These are phyloP conservation scores for Paedocypris sp. DNA, from an alignment of 2,113 vertebrate genomes.

Conservation along the genomic window DNA sequence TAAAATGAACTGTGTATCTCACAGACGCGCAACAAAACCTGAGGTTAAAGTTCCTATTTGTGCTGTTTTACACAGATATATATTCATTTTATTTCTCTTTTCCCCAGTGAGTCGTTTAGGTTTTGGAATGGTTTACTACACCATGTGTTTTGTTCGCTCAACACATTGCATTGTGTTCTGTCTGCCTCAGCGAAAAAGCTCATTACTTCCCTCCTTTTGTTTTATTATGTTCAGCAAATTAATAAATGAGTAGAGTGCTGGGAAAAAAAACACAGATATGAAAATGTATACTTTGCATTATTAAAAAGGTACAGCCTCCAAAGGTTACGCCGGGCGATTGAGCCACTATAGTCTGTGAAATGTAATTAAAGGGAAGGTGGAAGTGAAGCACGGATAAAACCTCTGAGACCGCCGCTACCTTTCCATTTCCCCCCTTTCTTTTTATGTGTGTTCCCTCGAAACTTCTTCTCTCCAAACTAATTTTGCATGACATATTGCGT, in stretches of 20 bases:
- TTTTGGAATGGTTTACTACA: background rate
- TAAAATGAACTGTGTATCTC: background rate
- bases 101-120: background rate
- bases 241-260: conserved; percentile 64
- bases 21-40: background rate
- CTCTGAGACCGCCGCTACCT: conserved; percentile 52
- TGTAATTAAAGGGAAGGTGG: conserved; percentile 66
- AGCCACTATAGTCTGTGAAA: conserved; percentile 64
- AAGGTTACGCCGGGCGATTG: conserved; percentile 71
- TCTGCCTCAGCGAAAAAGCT: conserved; percentile 60
- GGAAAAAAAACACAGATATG: conserved; percentile 61
- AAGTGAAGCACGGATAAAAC: conserved; percentile 57
- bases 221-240: conserved; percentile 73
- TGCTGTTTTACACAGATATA: background rate
- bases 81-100: background rate
- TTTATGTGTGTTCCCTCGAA: conserved; percentile 50
- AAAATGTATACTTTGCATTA: conserved; percentile 72
- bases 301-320: conserved; percentile 66
- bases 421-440: conserved; percentile 42
- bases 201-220: conserved; percentile 60
- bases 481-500: conserved; percentile 70
- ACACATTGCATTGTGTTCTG: conserved; percentile 48
- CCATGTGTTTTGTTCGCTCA: background rate
- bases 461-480: conserved; percentile 70
- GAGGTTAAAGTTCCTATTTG: background rate